phyloP scores from a whole-genome alignment of 2,888 invertebrate species.

The Cheilosia vernalis region DNA sequence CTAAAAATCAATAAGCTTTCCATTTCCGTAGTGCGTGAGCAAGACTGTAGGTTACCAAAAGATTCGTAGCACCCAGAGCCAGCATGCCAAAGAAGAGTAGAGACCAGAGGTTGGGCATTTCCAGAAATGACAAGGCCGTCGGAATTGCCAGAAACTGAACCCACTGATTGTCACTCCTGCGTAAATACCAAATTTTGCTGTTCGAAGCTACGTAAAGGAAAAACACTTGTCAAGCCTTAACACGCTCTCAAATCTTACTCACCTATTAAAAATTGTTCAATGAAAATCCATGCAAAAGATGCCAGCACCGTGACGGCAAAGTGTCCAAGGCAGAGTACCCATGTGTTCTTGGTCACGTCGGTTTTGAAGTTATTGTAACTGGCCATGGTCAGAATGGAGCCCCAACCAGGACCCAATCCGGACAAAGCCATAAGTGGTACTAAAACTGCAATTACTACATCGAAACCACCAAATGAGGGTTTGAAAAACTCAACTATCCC shows the following conservation, averaged over 20 bases:
- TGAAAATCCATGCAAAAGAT: slow-evolving; percentile 83
- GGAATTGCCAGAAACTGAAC: slow-evolving; percentile 31
- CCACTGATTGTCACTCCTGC: slow-evolving; percentile 33
- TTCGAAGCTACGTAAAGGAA: neutral
- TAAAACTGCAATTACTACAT: neutral
- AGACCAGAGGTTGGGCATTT: slow-evolving; percentile 54
- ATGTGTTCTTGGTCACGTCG: slow-evolving; percentile 85
- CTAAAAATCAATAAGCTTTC: slow-evolving; percentile 66
- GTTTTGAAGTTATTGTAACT: slow-evolving; percentile 86
- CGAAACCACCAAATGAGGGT: neutral
- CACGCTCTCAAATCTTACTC: neutral
- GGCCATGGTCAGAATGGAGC: slow-evolving; percentile 62
- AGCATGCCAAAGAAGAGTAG: slow-evolving; percentile 53
- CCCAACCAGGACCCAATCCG: slow-evolving; percentile 68
- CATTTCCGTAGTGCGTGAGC: neutral
- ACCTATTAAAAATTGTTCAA: slow-evolving; percentile 77
- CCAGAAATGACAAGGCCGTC: slow-evolving; percentile 30
- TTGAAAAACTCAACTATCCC: neutral
- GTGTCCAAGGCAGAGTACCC: slow-evolving; percentile 79
- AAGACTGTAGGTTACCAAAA: slow-evolving; percentile 32
- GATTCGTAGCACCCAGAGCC: slow-evolving; percentile 36
- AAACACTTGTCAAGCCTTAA: slow-evolving; percentile 30
- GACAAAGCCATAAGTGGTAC: slow-evolving; percentile 24
- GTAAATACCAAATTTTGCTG: neutral
- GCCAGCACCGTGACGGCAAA: slow-evolving; percentile 81